phyloP scores from a whole-genome alignment of 2,888 invertebrate species.

The Megamerina dolium region DNA sequence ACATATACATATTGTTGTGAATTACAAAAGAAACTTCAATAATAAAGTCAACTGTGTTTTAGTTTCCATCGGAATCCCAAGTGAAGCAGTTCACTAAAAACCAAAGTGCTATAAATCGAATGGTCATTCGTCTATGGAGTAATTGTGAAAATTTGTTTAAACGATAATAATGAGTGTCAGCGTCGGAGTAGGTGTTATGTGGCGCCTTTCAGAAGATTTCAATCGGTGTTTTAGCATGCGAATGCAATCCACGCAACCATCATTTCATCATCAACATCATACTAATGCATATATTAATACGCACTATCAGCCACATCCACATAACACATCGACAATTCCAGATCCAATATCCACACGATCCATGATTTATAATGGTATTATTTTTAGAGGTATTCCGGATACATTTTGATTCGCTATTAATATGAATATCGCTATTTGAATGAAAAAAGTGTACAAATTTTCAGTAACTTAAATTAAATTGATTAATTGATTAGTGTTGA shows the following conservation, averaged over 20 bases:
- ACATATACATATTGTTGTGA: no score
- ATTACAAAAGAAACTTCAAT: not conserved
- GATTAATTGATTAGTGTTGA: no score
- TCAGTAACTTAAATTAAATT: no score
- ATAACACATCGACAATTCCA: slow-evolving; percentile 18
- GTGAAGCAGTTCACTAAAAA: slow-evolving; percentile 23
- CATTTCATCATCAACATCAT: slow-evolving; percentile 27
- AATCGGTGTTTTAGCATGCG: slow-evolving; percentile 49
- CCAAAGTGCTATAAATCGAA: no score
- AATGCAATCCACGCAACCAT: slow-evolving; percentile 41
- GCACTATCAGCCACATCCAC: slow-evolving; percentile 16
- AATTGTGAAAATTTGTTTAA: no score
- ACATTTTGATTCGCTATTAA: no score
- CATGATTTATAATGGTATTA: slow-evolving; percentile 44
- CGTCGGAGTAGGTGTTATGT: slow-evolving; percentile 51
- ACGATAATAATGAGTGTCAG: slow-evolving; percentile 48
- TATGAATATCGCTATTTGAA: no score
- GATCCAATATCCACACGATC: slow-evolving; percentile 30
- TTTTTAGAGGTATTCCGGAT: not conserved
- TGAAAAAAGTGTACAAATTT: no score
- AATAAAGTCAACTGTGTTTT: slow-evolving; percentile 12
- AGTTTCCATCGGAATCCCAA: slow-evolving; percentile 28
- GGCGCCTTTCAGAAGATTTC: slow-evolving; percentile 50
- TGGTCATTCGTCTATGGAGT: no score
- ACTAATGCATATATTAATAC: no score